Evolutionary conservation across 2,113 vertebrate genomes (phyloP).

Genomic region (Jacana jacana): DNA sequence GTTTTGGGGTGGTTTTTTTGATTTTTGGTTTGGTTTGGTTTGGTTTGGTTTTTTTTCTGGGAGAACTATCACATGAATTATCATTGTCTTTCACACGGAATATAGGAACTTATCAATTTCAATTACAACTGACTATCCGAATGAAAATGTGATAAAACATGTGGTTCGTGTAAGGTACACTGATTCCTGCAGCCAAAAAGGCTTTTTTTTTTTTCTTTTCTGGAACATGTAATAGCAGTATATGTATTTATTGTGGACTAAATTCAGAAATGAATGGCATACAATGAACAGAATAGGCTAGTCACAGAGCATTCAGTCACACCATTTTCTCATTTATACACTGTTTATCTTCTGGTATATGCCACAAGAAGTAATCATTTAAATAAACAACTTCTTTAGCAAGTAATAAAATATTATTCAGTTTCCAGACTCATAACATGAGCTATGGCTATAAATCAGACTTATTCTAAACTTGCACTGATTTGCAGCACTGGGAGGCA

Average conservation of each 20-base stretch:
- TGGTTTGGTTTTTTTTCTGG: neutral
- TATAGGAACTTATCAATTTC: neutral
- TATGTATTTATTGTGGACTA: neutral
- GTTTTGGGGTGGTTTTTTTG: too few species aligned
- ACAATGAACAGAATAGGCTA: neutral
- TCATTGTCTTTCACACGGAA: neutral
- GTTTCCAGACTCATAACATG: neutral
- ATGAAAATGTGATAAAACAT: neutral
- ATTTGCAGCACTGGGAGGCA: neutral
- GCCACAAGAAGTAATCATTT: slow-evolving; percentile 19
- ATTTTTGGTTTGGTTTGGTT: too few species aligned
- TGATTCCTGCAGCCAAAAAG: neutral
- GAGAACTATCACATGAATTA: neutral
- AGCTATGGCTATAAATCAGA: neutral
- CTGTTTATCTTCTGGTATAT: slow-evolving; percentile 8
- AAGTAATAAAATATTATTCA: slow-evolving; percentile 22
- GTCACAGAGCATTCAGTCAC: neutral
- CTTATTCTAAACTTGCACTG: neutral
- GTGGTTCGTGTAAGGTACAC: neutral
- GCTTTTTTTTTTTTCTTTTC: neutral
- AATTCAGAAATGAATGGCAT: neutral
- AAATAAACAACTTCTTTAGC: slow-evolving; percentile 41
- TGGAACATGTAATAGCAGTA: neutral
- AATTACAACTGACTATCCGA: neutral
- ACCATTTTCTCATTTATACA: neutral